Base-by-base conservation (phyloP, 2,113 vertebrate species). In the Callaeas wilsoni region DNA sequence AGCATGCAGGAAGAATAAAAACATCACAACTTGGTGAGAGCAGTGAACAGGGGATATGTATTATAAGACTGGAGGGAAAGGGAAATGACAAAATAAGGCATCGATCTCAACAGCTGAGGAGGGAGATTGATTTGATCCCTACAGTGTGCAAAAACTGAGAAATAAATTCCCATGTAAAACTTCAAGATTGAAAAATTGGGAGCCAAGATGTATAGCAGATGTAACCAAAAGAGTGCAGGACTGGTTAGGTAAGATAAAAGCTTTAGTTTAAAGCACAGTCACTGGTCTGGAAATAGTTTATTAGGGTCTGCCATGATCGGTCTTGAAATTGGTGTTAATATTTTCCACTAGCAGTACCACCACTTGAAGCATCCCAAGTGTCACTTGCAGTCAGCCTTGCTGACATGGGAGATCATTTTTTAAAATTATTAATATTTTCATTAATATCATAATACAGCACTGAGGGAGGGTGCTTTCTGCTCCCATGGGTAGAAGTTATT, bases 61-160 rank as follows among this genome's bases (percentile, higher is more conserved):
- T 32, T 15, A 19, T 3, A 93, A 57, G 15, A 33, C 7, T 13
- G 35, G 12, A 65, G 16, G 9, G 27, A 25, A 49, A 69, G 15
- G 16, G 25, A 67, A 79, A 63, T 7, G 3, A 44, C 39, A 79
- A 69, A 55, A 74, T 12, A 30, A 82, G 19, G 22, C n/a, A 78
- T 35, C 0, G 0, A 33, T 23, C 35, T 69, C 49, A 68, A 55
- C 6, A 60, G 44, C 37, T 17, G 16, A 21, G 56, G 18, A 74
- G 5, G 37, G 6, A 2, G 6, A 63, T 33, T 42, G 39, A 67
- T 52, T 10, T 20, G 16, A 82, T 18, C 4, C 4, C 25, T 21
- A 15, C 0, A 18, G 32, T 1, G 16, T 29, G 19, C 30, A 93
- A 76, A 93, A 59, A 7, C 0, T n/a, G 22, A 95, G 7, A 10